Evolutionary conservation across 2,113 vertebrate genomes (phyloP).

Genomic region (Urocolius indicus): DNA sequence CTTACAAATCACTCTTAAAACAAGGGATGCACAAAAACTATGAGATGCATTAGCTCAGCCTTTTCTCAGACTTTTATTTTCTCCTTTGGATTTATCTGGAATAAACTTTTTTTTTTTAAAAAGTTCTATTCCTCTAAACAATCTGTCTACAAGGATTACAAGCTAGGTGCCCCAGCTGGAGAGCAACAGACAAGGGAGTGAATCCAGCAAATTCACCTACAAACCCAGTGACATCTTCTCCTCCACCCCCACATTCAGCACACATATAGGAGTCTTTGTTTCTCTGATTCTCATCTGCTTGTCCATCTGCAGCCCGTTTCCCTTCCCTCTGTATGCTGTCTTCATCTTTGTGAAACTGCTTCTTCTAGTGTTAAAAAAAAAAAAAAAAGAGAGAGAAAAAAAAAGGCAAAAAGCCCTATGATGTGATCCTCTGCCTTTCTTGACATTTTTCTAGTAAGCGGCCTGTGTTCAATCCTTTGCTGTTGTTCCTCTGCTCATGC

Average conservation of each 20-base stretch:
- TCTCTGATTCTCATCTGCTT: neutral
- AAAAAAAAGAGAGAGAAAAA: neutral
- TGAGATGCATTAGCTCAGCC: neutral
- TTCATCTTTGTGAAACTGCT: neutral
- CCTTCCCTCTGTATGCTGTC: neutral
- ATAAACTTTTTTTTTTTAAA: neutral
- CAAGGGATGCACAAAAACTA: neutral
- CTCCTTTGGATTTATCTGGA: neutral
- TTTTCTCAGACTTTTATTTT: neutral
- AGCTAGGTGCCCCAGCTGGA: neutral
- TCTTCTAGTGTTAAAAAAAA: neutral
- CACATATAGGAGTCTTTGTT: neutral
- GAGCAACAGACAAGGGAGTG: neutral
- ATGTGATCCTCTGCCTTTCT: neutral
- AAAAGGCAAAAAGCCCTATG: neutral
- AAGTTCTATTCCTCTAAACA: neutral
- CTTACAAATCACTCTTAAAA: neutral
- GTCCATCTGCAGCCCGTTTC: neutral
- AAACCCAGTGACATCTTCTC: neutral
- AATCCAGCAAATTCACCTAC: neutral
- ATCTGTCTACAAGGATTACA: neutral
- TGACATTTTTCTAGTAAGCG: neutral
- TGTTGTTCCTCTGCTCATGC: rapidly evolving
- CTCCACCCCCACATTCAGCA: neutral
- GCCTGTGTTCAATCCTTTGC: neutral